Evolutionary conservation across 2,797 vertebrate species (phyloP).

Genomic region (Anabas testudineus): DNA sequence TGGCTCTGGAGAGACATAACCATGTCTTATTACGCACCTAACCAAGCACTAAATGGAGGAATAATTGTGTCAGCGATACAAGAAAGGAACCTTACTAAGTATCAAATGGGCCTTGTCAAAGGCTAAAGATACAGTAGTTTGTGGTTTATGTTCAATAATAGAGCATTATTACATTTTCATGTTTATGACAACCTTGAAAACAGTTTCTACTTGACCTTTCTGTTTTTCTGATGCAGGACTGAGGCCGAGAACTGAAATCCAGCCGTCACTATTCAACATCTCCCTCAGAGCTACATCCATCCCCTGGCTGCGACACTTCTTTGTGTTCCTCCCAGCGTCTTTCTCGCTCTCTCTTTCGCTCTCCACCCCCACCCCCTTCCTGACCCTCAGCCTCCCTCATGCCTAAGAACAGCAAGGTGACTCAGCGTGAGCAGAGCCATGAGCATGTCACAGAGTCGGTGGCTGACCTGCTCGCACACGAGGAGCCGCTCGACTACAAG

Average conservation of each 20-base stretch:
- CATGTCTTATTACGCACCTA: slow-evolving; percentile 46
- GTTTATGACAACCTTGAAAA: slow-evolving; percentile 11
- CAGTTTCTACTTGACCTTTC: slow-evolving; percentile 16
- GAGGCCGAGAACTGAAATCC: slow-evolving; percentile 36
- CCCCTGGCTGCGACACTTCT: slow-evolving; percentile 15
- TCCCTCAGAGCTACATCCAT: slow-evolving; percentile 24
- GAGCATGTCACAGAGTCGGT: slow-evolving; percentile 95
- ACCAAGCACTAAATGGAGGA: slow-evolving; percentile 56
- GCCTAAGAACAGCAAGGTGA: slow-evolving; percentile 97
- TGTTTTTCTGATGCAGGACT: slow-evolving; percentile 64
- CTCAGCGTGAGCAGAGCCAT: slow-evolving; percentile 91
- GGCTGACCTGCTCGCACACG: slow-evolving; percentile 92
- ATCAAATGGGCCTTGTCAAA: slow-evolving; percentile 11
- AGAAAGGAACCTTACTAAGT: slow-evolving; percentile 1
- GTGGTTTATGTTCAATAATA: slow-evolving; percentile 3
- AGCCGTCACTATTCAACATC: slow-evolving; percentile 36
- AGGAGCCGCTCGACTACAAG: slow-evolving; percentile 93
- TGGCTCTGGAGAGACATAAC: slow-evolving; percentile 30
- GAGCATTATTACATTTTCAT: background rate
- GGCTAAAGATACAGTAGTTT: slow-evolving; percentile 16
- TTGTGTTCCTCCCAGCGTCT: slow-evolving; percentile 21
- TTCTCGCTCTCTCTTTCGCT: slow-evolving; percentile 16
- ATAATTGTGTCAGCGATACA: slow-evolving; percentile 53
- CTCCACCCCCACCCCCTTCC: slow-evolving; percentile 34
- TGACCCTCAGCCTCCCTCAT: slow-evolving; percentile 79